Evolutionary conservation across 2,888 invertebrate species (phyloP), one percentile per base, ranked within the genome.

Genomic region (Phanerotoma sp.): DNA sequence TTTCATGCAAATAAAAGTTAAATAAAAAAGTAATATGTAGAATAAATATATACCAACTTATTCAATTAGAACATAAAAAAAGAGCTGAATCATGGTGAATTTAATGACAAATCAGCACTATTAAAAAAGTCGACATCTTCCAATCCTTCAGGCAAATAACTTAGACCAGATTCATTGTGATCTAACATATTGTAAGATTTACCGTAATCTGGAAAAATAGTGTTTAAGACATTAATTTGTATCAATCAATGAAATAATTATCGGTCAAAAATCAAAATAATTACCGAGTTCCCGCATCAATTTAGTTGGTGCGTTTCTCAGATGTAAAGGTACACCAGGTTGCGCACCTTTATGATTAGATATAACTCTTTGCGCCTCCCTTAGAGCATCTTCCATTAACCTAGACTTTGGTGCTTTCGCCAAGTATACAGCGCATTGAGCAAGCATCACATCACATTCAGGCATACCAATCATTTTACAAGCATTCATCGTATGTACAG

Each of bases 401-500:
- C 75, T 66, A 6, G 88, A 89, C 73, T 92, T 92, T 6, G 86
- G 85, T 6, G 91, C 89, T 66, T 88, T 79, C 0, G 91, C 88
- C 44, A 92, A 78, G 69, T 91, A 85, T 46, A 87, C 86, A 3
- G 86, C 87, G 69, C 89, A 88, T 69, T 92, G 90, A 11, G 88
- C 89, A 21, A 93, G 75, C 48, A 89, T 77, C 10, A 90, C 86
- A 72, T 89, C 88, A 67, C 88, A 86, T 68, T 92, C 92, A 0
- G 91, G 91, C 88, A 87, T 87, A 7, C 92, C 92, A 33, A 92
- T 78, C 58, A 88, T 80, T 72, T 91, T 89, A 68, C 90, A 90
- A 2, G 88, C 90, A 64, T 90, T 87, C 79, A 88, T 83, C 30
- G 90, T 86, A 5, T 88, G 82, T 4, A 91, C 84, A 0, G 91